Conservation (phyloP, 2,888 invertebrate genomes). For the Disparrhopalites patrizii region DNA sequence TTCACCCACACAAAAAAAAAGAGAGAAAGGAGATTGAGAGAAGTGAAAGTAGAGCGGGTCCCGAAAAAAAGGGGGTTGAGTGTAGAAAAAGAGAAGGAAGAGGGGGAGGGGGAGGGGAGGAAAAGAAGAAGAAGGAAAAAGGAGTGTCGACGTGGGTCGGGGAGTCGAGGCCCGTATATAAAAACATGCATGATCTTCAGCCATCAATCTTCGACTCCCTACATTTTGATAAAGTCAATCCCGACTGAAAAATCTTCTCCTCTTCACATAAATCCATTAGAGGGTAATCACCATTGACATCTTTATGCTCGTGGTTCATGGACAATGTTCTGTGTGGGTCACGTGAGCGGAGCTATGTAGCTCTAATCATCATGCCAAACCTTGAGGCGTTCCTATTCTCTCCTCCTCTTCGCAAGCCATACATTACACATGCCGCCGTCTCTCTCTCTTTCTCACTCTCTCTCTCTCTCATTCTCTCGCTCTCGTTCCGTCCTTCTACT, state of each 20-base stretch:
- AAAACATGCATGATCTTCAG: constrained; percentile 26
- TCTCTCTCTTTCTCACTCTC: no score
- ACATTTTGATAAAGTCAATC: constrained; percentile 48
- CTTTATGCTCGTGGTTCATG: constrained; percentile 34
- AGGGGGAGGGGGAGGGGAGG: neutral
- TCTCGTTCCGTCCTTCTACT: no score
- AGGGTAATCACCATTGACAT: constrained; percentile 44
- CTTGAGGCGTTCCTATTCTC: no score
- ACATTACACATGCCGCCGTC: no score
- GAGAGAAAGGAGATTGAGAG: no score
- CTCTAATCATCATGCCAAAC: no score
- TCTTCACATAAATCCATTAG: constrained; percentile 38
- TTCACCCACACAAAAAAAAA: no score
- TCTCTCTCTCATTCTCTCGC: no score
- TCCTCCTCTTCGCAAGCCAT: no score
- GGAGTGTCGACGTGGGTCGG: neutral
- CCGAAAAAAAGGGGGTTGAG: no score
- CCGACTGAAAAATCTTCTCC: constrained; percentile 41
- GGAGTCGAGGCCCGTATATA: neutral
- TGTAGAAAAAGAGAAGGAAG: no score
- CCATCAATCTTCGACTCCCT: constrained; percentile 42
- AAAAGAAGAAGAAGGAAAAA: neutral
- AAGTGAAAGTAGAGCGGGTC: no score
- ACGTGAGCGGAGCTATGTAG: neutral
- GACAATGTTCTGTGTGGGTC: constrained; percentile 13